These are phyloP conservation scores for Drosophila emarginata DNA, from an alignment of 2,888 invertebrate genomes.

Conservation along the genomic window DNA sequence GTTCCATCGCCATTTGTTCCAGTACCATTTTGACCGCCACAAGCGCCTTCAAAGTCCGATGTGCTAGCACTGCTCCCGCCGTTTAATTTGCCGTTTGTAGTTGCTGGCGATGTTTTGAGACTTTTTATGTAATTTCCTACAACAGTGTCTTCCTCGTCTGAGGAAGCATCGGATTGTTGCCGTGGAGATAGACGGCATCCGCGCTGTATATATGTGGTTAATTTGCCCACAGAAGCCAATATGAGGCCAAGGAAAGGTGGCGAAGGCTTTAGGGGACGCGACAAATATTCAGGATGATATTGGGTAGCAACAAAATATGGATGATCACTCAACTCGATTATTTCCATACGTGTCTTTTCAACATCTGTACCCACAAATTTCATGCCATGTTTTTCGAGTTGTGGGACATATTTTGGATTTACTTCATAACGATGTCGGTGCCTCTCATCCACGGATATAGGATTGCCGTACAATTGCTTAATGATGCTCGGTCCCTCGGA, in stretches of 20 bases:
- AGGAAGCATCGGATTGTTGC: conserved; percentile 89
- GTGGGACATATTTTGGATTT: conserved; percentile 92
- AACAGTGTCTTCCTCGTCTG: conserved; percentile 82
- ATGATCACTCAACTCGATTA: conserved; percentile 92
- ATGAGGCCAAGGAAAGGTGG: conserved; percentile 98
- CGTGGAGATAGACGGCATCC: conserved; percentile 90
- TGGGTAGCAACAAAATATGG: conserved; percentile 97
- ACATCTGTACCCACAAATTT: conserved; percentile 94
- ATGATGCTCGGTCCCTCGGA: conserved; percentile 85
- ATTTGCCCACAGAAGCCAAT: conserved; percentile 92
- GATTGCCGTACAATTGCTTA: conserved; percentile 89
- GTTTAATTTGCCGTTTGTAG: conserved; percentile 27
- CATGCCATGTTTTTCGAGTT: conserved; percentile 91
- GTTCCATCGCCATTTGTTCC: conserved; percentile 31
- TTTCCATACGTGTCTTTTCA: conserved; percentile 95
- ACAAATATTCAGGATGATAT: conserved; percentile 98
- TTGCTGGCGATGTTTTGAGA: conserved; percentile 5
- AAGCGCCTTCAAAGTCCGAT: conserved; percentile 36
- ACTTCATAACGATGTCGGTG: conserved; percentile 99
- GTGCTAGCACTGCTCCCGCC: conserved; percentile 20
- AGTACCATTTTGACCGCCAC: conserved; percentile 2
- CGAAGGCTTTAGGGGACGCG: conserved; percentile 94
- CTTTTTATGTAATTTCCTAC: conserved; percentile 27
- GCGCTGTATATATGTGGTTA: conserved; percentile 88
- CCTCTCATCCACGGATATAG: conserved; percentile 93